phyloP scores from a whole-genome alignment of 1,140 invertebrate species.

The Schmidtea mediterranea region DNA sequence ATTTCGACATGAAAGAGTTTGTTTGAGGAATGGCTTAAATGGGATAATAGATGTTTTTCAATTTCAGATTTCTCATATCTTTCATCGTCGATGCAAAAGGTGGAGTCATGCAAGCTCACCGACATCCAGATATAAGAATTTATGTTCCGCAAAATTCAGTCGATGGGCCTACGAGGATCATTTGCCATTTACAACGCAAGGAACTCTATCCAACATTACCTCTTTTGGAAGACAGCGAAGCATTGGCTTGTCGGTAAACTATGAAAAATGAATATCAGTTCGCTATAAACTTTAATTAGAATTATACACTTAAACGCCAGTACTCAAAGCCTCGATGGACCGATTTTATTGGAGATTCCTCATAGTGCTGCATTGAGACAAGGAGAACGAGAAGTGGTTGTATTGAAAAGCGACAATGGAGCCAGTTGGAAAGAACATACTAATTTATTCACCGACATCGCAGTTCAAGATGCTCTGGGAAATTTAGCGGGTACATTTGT shows the following conservation, averaged over 20 bases:
- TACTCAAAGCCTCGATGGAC: conserved; percentile 57
- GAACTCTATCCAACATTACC: conserved; percentile 57
- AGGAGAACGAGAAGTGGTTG: conserved; percentile 88
- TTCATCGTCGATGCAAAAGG: conserved; percentile 94
- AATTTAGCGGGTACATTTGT: too few species aligned
- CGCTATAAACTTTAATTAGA: too few species aligned
- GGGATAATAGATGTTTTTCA: neutral
- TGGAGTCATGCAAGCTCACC: conserved; percentile 83
- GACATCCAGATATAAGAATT: conserved; percentile 80
- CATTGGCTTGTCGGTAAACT: conserved; percentile 48
- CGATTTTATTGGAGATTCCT: conserved; percentile 85
- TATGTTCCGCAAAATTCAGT: conserved; percentile 86
- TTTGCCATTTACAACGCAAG: conserved; percentile 52
- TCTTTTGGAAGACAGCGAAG: conserved; percentile 90
- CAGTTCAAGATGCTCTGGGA: neutral
- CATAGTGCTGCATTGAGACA: conserved; percentile 85
- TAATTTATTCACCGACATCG: conserved; percentile 51
- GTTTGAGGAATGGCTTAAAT: too few species aligned
- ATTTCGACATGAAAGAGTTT: too few species aligned
- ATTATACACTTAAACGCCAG: conserved; percentile 87
- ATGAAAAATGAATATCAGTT: neutral
- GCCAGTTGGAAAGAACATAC: conserved; percentile 87
- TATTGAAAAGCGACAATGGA: conserved; percentile 81
- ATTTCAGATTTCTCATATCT: conserved; percentile 74
- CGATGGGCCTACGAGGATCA: conserved; percentile 65